Percentiles rank a stretch among this genome's conserved stretches.
Conservation (phyloP, 2,113 vertebrate genomes). For the Chionis minor region DNA sequence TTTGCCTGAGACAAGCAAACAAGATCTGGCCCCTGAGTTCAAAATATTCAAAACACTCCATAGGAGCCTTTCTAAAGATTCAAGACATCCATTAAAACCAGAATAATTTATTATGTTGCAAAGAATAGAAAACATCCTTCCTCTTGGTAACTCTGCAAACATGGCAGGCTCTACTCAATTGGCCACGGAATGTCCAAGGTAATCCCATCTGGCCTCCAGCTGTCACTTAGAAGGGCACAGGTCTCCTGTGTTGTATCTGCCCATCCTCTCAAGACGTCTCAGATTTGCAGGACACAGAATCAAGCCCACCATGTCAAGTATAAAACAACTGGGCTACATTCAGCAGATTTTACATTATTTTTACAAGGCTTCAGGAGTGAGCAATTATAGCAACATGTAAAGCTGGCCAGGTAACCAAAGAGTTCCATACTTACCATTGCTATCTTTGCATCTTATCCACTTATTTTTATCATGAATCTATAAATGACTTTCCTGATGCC, state of each 20-base stretch:
- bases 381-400: background rate
- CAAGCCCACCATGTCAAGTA: background rate
- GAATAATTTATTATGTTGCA: background rate
- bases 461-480: background rate
- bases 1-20: background rate
- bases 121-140: background rate
- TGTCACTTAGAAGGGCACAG: background rate
- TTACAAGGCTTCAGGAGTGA: background rate
- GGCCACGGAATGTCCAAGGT: background rate
- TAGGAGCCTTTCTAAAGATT: background rate
- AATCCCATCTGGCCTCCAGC: background rate
- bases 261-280: background rate
- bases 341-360: background rate
- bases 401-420: background rate
- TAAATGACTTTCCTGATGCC: background rate
- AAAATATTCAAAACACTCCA: background rate
- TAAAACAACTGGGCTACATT: background rate
- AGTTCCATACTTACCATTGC: background rate
- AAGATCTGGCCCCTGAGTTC: background rate
- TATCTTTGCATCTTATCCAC: background rate
- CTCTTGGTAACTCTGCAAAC: background rate
- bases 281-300: background rate
- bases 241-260: background rate
- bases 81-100: background rate
- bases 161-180: background rate